Conservation (phyloP, 1,140 invertebrate species). For the Pseudomyrmex dendroicus region DNA sequence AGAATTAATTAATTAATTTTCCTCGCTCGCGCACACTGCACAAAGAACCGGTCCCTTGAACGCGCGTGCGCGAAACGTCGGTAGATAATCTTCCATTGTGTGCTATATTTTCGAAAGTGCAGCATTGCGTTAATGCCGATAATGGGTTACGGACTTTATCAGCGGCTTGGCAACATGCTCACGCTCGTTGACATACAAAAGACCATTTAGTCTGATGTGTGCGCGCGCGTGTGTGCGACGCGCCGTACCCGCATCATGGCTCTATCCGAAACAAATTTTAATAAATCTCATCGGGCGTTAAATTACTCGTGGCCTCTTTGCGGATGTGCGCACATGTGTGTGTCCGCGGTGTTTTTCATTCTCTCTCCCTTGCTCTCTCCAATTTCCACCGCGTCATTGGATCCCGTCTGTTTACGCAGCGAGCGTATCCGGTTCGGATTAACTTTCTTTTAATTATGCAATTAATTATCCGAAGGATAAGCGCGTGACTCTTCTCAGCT, state of each 20-base stretch:
- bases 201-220: constrained; percentile 63
- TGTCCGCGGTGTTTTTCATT: not conserved
- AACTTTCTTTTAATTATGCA: constrained; percentile 72
- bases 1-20: constrained; percentile 63
- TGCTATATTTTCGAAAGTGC: constrained; percentile 57
- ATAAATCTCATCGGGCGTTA: constrained; percentile 77
- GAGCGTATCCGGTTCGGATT: constrained; percentile 56
- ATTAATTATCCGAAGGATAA: constrained; percentile 53
- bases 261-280: constrained; percentile 70
- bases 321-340: not conserved
- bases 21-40: constrained; percentile 51
- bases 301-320: constrained; percentile 72
- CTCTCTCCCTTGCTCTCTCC: not conserved
- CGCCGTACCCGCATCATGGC: constrained; percentile 58
- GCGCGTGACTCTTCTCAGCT: constrained; percentile 4
- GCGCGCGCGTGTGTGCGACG: constrained; percentile 20
- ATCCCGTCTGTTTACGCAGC: constrained; percentile 55
- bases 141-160: constrained; percentile 59
- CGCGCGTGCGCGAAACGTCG: constrained; percentile 15
- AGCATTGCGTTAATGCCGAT: constrained; percentile 60
- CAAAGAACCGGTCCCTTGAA: constrained; percentile 35
- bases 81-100: constrained; percentile 57
- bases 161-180: constrained; percentile 52
- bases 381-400: constrained; percentile 30
- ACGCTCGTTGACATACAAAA: constrained; percentile 57